These are phyloP conservation scores for Scaeva pyrastri DNA, from an alignment of 2,888 invertebrate species.

Conservation along the genomic window DNA sequence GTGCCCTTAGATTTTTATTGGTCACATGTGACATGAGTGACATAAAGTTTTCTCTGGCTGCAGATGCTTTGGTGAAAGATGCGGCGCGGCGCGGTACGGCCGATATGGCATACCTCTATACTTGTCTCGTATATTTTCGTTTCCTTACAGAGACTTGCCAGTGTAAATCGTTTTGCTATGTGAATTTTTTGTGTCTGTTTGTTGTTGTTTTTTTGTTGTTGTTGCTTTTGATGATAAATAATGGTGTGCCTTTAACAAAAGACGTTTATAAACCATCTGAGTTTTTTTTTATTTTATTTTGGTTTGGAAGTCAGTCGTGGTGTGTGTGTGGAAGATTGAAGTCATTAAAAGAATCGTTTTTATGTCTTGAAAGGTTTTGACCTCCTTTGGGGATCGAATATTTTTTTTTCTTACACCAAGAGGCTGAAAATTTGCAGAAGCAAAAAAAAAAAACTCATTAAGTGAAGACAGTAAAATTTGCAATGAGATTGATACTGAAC, in stretches of 20 bases:
- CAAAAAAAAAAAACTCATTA: slow-evolving; percentile 57
- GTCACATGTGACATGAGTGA: slow-evolving; percentile 73
- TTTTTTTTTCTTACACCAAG: slow-evolving; percentile 40
- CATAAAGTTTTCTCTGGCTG: slow-evolving; percentile 68
- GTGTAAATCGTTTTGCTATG: slow-evolving; percentile 37
- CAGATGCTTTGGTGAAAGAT: slow-evolving; percentile 26
- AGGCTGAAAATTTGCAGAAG: slow-evolving; percentile 20
- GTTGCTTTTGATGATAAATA: neutral
- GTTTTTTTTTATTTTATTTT: slow-evolving; percentile 8
- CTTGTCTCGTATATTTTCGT: slow-evolving; percentile 8
- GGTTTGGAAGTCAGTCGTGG: neutral
- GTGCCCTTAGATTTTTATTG: slow-evolving; percentile 72
- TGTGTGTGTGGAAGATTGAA: slow-evolving; percentile 55
- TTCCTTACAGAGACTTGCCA: neutral
- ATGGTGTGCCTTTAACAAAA: slow-evolving; percentile 4
- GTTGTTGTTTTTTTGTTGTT: neutral
- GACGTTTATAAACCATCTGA: neutral
- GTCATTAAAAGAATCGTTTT: slow-evolving; percentile 71
- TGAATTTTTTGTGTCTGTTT: neutral
- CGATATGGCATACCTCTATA: no score
- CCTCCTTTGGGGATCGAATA: slow-evolving; percentile 58
- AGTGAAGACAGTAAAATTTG: slow-evolving; percentile 43
- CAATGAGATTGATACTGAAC: slow-evolving; percentile 68
- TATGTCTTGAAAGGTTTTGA: slow-evolving; percentile 72
- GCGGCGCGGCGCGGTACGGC: no score